Base-by-base conservation (phyloP, 2,113 vertebrate genomes). In the Heterotis niloticus region DNA sequence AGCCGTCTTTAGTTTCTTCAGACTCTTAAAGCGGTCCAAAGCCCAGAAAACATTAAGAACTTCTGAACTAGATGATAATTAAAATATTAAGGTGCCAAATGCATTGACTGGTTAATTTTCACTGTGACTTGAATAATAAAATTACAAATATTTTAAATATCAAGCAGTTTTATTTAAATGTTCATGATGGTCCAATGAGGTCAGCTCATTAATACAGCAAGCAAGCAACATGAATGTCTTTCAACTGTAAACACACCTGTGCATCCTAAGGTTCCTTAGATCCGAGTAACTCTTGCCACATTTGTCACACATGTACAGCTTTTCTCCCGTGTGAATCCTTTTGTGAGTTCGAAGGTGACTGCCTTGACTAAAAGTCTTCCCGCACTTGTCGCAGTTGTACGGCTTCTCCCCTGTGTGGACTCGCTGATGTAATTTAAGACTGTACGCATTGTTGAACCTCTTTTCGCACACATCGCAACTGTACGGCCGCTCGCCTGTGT, bases 61-160 rank as follows among this genome's bases (percentile, higher is more conserved):
- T 7, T 44, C 34, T 44, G 34, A 4, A 44, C 34, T 44, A 44
- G 34, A 44, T 2, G 81, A 90, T 91, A 88, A 92, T 44, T 44
- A 44, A 44, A 44, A 44, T 44, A 44, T 7, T 7, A 44, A 44
- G 7, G 34, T 7, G 7, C 3, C 34, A 44, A 44, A 44, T 4
- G 7, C 7, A n/a, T n/a, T n/a, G n/a, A n/a, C n/a, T n/a, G n/a
- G 34, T 44, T 44, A 4, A 44, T 44, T 44, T 44, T 44, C 7
- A 44, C 34, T 44, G 34, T 44, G 34, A 7, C 34, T 44, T 44
- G 3, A 44, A 44, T n/a, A n/a, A 44, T 44, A 7, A 44, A 4
- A 44, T 7, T 44, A 4, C 44, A 52, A 13, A 54, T 5, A 23
- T 72, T 20, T 54, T 18, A 20, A 70, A 17, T 17, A 20, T 62